Base-by-base conservation (phyloP, 1,140 invertebrate species). In the Leptopilina clavipes region DNA sequence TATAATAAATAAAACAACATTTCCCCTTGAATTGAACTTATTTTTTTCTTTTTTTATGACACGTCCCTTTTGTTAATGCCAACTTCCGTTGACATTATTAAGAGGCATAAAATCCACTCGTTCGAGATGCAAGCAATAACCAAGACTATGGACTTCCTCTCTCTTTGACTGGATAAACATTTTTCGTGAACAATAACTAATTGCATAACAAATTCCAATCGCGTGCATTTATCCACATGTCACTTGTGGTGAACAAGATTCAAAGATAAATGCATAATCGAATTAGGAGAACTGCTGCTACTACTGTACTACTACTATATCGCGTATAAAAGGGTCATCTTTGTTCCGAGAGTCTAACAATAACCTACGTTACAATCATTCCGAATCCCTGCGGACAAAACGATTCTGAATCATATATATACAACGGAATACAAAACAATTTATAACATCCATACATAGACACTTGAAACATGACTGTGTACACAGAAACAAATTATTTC, bases 191-290 rank as follows among this genome's bases (percentile, higher is more conserved):
- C 59, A 65, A 65, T 65, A 65, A 25, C 59, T 65, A 31, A 22
- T 65, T 65, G 59, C 59, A 65, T 65, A 65, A 65, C 25, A 65
- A 12, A 65, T 65, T 65, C 59, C 1, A 7, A 31, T n/a, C 59
- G 22, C 59, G 25, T 65, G 25, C 25, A 11, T 65, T 65, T 65
- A 22, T 25, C 25, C 25, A 31, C 25, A 65, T 65, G 59, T 65
- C 25, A 65, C 22, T 65, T 65, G 22, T n/a, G 11, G 25, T 3
- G 59, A n/a, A 65, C 59, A 65, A 65, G 59, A 37, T 37, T 12
- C 59, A 65, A n/a, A 65, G 59, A 65, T 65, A 31, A 65, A 14
- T 65, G 25, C 22, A 65, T 31, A 22, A 65, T 65, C 59, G 59
- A 65, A 37, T 65, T 65, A 31, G 25, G 25, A 31, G 19, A 31